phyloP scores from a whole-genome alignment of 2,113 vertebrate species.

The Acrocephalus kingi region DNA sequence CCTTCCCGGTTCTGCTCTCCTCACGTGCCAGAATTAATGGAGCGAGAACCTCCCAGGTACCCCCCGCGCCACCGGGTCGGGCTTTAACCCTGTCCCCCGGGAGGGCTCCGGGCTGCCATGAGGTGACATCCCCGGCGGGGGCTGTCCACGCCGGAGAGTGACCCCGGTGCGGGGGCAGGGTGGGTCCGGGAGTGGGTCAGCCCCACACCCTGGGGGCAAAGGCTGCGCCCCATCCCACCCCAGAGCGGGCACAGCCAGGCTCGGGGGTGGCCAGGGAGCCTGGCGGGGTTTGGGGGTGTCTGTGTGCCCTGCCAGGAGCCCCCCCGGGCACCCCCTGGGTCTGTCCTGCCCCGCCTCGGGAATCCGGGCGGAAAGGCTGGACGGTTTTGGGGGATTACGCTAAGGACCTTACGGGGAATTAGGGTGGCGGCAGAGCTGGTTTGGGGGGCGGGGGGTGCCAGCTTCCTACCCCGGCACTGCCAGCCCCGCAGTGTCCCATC shows the following conservation, averaged over 20 bases:
- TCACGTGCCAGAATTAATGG: constrained; percentile 53
- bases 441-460: not conserved
- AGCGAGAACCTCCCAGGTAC: constrained; percentile 45
- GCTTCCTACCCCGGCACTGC: not conserved
- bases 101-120: not conserved
- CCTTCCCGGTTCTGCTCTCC: not conserved
- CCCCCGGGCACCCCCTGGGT: not conserved
- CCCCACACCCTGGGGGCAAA: not conserved
- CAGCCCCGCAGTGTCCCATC: not conserved
- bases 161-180: accelerated
- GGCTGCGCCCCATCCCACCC: not conserved
- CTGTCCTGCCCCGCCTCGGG: not conserved
- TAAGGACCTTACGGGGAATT: not conserved
- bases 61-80: not conserved
- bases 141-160: not conserved
- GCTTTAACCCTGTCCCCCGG: constrained; percentile 8
- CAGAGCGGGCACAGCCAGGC: not conserved
- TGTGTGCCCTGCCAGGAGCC: not conserved
- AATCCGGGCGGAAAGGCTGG: not conserved
- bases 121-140: not conserved
- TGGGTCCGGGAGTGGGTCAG: not conserved
- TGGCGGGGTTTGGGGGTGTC: not conserved
- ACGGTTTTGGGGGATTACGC: not conserved
- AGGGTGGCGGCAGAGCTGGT: not conserved
- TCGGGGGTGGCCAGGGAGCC: not conserved